Evolutionary conservation across 2,797 vertebrate genomes (phyloP).

Genomic region (Parauchenoglanis punctatus): DNA sequence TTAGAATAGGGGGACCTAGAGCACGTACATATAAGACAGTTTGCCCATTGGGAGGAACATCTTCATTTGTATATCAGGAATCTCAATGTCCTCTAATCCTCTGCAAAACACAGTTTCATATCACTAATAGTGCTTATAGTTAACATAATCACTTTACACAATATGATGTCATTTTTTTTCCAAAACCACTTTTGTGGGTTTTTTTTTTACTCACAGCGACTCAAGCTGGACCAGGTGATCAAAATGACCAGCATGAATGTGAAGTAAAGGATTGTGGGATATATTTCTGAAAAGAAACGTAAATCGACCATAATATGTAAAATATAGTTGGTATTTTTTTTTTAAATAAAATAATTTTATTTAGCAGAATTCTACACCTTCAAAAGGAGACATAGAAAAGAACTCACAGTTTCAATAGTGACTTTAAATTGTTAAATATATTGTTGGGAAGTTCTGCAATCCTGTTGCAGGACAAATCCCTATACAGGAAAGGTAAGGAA

Average conservation of each 20-base stretch:
- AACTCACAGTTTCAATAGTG: slow-evolving; percentile 54
- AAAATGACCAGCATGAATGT: slow-evolving; percentile 73
- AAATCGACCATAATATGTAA: neutral
- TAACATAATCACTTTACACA: neutral
- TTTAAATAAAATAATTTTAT: neutral
- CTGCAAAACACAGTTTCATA: slow-evolving; percentile 60
- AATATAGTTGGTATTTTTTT: neutral
- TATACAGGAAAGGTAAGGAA: slow-evolving; percentile 61
- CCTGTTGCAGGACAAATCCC: slow-evolving; percentile 77
- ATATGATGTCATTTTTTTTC: neutral
- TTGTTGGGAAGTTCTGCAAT: slow-evolving; percentile 72
- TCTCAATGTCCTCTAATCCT: slow-evolving; percentile 79
- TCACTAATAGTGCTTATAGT: neutral
- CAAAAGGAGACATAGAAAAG: neutral
- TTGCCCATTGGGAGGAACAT: slow-evolving; percentile 82
- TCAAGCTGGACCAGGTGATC: slow-evolving; percentile 78
- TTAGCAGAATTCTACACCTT: neutral
- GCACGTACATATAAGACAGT: slow-evolving; percentile 78
- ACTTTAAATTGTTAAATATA: slow-evolving; percentile 71
- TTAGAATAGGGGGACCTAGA: neutral
- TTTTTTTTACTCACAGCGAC: slow-evolving; percentile 77
- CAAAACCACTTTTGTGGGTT: slow-evolving; percentile 5
- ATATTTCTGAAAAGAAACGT: slow-evolving; percentile 74
- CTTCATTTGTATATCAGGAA: slow-evolving; percentile 76
- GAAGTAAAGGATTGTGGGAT: slow-evolving; percentile 78